Conservation (phyloP, 1,140 invertebrate species). For the Heliconius eleuchia region DNA sequence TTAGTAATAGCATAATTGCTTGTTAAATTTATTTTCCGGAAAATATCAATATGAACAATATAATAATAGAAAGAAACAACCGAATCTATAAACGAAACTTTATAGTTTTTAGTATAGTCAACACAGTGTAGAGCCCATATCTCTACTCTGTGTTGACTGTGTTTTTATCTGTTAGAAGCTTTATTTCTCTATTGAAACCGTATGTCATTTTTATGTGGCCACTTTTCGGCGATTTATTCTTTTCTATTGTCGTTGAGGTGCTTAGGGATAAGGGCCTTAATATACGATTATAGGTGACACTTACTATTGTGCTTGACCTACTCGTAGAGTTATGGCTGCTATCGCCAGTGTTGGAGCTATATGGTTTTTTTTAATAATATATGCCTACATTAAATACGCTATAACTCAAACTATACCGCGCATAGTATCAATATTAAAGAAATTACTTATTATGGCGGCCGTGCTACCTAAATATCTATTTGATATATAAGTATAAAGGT, state of each 20-base stretch:
- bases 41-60: too few relatives aligned
- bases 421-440: not conserved
- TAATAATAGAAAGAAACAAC: too few relatives aligned
- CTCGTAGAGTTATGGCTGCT: conserved; percentile 66
- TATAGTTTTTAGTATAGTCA: too few relatives aligned
- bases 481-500: too few relatives aligned
- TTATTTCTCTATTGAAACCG: conserved; percentile 68
- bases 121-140: too few relatives aligned
- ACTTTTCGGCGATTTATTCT: conserved; percentile 79
- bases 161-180: conserved; percentile 46
- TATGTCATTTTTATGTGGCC: conserved; percentile 80
- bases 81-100: too few relatives aligned
- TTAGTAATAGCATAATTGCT: too few relatives aligned
- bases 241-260: conserved; percentile 78
- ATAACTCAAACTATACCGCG: not conserved
- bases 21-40: too few relatives aligned
- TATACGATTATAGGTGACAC: conserved; percentile 80
- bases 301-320: conserved; percentile 79
- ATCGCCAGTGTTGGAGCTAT: conserved; percentile 26
- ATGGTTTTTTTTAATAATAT: conserved; percentile 20
- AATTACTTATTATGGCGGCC: too few relatives aligned
- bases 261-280: conserved; percentile 79
- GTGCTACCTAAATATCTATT: too few relatives aligned
- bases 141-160: not conserved
- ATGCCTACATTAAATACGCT: not conserved